A percentile compares a stretch with the other conserved stretches of the same genome.
These are phyloP conservation scores for Brotogeris chrysoptera DNA, from an alignment of 2,797 vertebrate genomes.

Conservation along the genomic window DNA sequence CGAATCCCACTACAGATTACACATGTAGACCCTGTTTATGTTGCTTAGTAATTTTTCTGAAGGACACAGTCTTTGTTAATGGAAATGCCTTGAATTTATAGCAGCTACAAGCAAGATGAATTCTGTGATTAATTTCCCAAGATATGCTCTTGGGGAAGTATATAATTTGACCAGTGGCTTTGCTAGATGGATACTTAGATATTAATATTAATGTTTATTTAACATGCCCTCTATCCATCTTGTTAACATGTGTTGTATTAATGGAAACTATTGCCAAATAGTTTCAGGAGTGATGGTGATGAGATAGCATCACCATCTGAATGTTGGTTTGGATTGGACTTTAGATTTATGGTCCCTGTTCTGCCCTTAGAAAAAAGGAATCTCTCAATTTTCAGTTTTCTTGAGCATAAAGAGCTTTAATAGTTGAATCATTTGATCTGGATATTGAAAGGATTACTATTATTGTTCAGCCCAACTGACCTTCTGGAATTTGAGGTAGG, in stretches of 20 bases:
- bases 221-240: neutral
- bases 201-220: slow-evolving; percentile 42
- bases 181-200: neutral
- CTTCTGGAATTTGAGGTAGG: slow-evolving; percentile 28
- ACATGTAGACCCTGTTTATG: neutral
- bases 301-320: neutral
- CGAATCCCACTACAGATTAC: neutral
- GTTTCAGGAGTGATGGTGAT: slow-evolving; percentile 9
- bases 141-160: neutral
- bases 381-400: slow-evolving; percentile 6
- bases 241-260: slow-evolving; percentile 49
- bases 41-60: neutral
- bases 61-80: neutral
- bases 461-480: neutral
- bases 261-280: slow-evolving; percentile 27
- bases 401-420: neutral
- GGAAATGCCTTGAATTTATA: neutral
- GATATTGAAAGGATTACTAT: slow-evolving; percentile 26
- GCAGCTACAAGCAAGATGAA: neutral
- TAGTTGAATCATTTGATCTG: neutral
- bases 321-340: neutral
- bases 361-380: neutral
- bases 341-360: slow-evolving; percentile 5
- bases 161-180: slow-evolving; percentile 20
- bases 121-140: neutral